phyloP scores from a whole-genome alignment of 2,888 invertebrate genomes.

The Caenorhabditis becei region DNA sequence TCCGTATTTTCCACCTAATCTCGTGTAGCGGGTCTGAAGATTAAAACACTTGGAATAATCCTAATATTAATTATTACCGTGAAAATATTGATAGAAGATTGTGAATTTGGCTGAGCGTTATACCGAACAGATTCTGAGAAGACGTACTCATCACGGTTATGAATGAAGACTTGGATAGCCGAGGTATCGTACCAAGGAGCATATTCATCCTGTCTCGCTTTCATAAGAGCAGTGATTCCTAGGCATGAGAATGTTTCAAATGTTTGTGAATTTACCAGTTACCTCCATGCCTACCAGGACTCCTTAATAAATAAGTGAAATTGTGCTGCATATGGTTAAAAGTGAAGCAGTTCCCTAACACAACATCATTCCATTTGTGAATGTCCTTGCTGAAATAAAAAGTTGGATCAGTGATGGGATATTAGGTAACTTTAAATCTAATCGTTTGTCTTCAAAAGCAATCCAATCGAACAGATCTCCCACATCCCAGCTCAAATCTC shows the following conservation, averaged over 20 bases:
- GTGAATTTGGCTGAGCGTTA: slow-evolving; percentile 63
- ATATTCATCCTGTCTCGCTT: slow-evolving; percentile 67
- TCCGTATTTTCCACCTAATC: slow-evolving; percentile 70
- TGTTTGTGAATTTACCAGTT: neutral
- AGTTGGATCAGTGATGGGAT: too few relatives aligned
- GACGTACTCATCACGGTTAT: slow-evolving; percentile 64
- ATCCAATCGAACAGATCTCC: slow-evolving; percentile 71
- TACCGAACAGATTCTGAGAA: slow-evolving; percentile 71
- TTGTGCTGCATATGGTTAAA: slow-evolving; percentile 66
- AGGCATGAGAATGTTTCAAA: neutral
- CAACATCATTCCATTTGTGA: slow-evolving; percentile 68
- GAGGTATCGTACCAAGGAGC: slow-evolving; percentile 70
- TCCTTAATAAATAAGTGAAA: slow-evolving; percentile 53
- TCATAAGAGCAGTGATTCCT: slow-evolving; percentile 67
- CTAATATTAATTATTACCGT: slow-evolving; percentile 23
- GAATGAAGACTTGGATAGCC: slow-evolving; percentile 69
- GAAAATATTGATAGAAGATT: slow-evolving; percentile 55
- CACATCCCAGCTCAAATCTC: slow-evolving; percentile 67
- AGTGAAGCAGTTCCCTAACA: slow-evolving; percentile 73
- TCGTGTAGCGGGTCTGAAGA: slow-evolving; percentile 63
- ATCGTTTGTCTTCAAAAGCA: slow-evolving; percentile 68
- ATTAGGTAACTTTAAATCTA: slow-evolving; percentile 60
- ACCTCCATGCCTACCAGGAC: slow-evolving; percentile 65
- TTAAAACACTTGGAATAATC: neutral
- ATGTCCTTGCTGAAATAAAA: slow-evolving; percentile 55